phyloP scores from a whole-genome alignment of 2,797 vertebrate genomes.

The Acipenser ruthenus region DNA sequence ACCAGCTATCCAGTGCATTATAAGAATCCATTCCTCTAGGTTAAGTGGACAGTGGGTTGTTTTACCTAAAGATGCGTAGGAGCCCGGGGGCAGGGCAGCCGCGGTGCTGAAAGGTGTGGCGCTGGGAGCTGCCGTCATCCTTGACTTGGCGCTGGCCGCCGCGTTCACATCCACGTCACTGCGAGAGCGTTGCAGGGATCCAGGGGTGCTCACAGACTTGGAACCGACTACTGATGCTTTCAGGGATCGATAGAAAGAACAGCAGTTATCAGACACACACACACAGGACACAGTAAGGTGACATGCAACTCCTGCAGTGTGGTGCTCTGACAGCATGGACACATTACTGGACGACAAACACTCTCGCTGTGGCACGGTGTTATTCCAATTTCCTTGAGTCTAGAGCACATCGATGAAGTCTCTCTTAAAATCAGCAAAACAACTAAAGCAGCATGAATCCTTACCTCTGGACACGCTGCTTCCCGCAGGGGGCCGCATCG shows the following conservation, averaged over 20 bases:
- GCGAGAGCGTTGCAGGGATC: conserved; percentile 89
- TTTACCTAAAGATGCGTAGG: conserved; percentile 93
- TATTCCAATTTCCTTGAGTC: too few relatives aligned
- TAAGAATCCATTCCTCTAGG: too few relatives aligned
- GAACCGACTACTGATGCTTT: conserved; percentile 79
- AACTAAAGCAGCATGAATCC: conserved; percentile 21
- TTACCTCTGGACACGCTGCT: conserved; percentile 85
- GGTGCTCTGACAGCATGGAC: too few relatives aligned
- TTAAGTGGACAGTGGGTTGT: conserved; percentile 2
- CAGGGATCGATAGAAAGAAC: conserved; percentile 16
- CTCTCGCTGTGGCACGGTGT: too few relatives aligned
- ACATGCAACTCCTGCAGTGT: too few relatives aligned
- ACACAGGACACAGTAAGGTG: too few relatives aligned
- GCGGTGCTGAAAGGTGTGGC: conserved; percentile 80
- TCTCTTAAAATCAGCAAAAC: too few relatives aligned
- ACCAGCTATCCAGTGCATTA: too few relatives aligned
- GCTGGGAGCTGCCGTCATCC: conserved; percentile 68
- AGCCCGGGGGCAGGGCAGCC: conserved; percentile 85
- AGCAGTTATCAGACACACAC: too few relatives aligned
- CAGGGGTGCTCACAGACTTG: conserved; percentile 70
- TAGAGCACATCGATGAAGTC: too few relatives aligned
- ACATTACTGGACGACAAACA: too few relatives aligned
- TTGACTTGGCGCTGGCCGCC: conserved; percentile 88
- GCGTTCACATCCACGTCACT: conserved; percentile 95
- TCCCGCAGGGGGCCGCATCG: conserved; percentile 85